Percentiles rank a stretch among this genome's conserved stretches.
phyloP scores from a whole-genome alignment of 2,797 vertebrate genomes.

The Spea hammondii region DNA sequence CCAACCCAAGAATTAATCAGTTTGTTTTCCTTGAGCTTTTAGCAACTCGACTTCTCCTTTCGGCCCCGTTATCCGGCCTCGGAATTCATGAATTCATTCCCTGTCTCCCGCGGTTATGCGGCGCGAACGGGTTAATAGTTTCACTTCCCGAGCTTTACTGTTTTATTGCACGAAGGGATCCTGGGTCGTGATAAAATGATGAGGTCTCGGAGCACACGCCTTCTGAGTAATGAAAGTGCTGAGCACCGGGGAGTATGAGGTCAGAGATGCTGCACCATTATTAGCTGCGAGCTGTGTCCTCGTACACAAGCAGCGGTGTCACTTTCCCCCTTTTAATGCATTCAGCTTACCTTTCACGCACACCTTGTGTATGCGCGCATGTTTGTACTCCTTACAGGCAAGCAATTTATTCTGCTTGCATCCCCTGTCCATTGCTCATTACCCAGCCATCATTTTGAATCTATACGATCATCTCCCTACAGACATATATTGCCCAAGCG shows the following conservation, averaged over 20 bases:
- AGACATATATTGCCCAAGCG: neutral
- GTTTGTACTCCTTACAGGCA: slow-evolving; percentile 27
- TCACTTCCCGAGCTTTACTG: slow-evolving; percentile 25
- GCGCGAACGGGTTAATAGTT: slow-evolving; percentile 36
- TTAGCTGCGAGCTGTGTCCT: slow-evolving; percentile 30
- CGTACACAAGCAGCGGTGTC: slow-evolving; percentile 9
- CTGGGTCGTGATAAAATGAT: slow-evolving; percentile 39
- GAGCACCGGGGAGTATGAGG: slow-evolving; percentile 20
- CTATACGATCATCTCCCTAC: slow-evolving; percentile 38
- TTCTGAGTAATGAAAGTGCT: slow-evolving; percentile 42
- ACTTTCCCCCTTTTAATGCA: slow-evolving; percentile 2
- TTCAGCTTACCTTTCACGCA: slow-evolving; percentile 3
- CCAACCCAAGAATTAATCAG: too few species aligned
- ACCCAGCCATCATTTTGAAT: slow-evolving; percentile 47
- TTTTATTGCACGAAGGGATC: slow-evolving; percentile 36
- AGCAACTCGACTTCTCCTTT: neutral
- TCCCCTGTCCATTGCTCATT: slow-evolving; percentile 44
- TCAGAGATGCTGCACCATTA: slow-evolving; percentile 17
- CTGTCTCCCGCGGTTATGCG: neutral
- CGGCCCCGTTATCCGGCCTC: neutral
- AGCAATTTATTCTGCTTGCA: slow-evolving; percentile 37
- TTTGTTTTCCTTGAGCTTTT: too few species aligned
- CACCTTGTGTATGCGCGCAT: slow-evolving; percentile 1
- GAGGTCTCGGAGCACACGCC: slow-evolving; percentile 27
- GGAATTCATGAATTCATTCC: neutral